phyloP scores from a whole-genome alignment of 1,140 invertebrate species.

The Drosophila nigrodunni region DNA sequence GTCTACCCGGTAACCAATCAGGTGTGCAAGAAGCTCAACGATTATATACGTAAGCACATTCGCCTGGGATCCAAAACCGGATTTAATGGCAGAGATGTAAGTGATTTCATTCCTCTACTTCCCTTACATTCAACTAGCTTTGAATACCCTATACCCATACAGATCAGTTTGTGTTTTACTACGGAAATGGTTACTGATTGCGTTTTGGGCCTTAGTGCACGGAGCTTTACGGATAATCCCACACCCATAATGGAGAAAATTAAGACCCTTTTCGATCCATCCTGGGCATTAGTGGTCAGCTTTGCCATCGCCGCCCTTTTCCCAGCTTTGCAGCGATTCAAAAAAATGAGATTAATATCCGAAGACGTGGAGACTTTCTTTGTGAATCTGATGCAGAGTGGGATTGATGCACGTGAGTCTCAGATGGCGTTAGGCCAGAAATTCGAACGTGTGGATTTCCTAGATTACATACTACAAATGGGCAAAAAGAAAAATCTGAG shows the following conservation, averaged over 20 bases:
- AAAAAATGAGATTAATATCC: constrained; percentile 51
- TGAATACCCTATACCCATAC: not conserved
- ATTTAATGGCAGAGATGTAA: constrained; percentile 61
- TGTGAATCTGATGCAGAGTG: constrained; percentile 59
- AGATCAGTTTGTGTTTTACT: constrained; percentile 84
- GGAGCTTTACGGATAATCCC: constrained; percentile 68
- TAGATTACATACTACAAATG: constrained; percentile 81
- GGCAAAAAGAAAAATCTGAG: constrained; percentile 65
- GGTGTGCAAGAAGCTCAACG: constrained; percentile 61
- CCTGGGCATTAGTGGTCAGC: constrained; percentile 26
- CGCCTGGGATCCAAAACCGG: constrained; percentile 48
- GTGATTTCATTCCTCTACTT: not conserved
- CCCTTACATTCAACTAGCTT: not conserved
- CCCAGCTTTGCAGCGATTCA: constrained; percentile 45
- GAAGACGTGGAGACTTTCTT: constrained; percentile 69
- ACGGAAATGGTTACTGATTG: constrained; percentile 85
- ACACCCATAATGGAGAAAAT: constrained; percentile 54
- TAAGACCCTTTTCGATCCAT: constrained; percentile 52
- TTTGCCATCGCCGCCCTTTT: constrained; percentile 34
- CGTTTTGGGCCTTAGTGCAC: constrained; percentile 84
- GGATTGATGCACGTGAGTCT: constrained; percentile 62
- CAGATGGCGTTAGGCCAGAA: constrained; percentile 30
- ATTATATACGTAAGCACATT: constrained; percentile 59
- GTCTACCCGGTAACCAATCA: constrained; percentile 73
- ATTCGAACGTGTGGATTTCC: constrained; percentile 76